Evolutionary conservation across 2,797 vertebrate species (phyloP).

Genomic region (Pelobates cultripes): DNA sequence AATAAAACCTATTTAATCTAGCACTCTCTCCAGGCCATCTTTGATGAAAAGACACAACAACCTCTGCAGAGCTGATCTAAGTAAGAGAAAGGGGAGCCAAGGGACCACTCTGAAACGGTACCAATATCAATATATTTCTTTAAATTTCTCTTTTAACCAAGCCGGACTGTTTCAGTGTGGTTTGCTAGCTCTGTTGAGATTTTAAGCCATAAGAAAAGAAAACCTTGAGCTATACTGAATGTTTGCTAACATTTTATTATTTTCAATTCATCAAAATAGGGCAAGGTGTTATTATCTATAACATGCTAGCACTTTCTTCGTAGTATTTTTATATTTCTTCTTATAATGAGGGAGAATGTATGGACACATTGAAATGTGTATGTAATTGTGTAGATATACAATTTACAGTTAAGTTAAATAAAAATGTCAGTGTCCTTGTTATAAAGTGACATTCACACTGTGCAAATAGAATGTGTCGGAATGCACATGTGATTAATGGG

Average conservation of each 20-base stretch:
- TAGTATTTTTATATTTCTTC: no score
- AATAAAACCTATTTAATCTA: neutral
- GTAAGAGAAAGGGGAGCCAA: neutral
- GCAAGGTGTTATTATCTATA: neutral
- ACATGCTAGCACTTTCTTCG: neutral
- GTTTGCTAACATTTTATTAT: neutral
- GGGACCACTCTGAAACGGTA: neutral
- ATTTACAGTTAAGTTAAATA: no score
- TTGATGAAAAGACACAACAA: neutral
- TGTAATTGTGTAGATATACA: no score
- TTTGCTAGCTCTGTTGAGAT: neutral
- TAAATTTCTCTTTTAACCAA: neutral
- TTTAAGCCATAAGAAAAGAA: neutral
- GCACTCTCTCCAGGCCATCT: neutral
- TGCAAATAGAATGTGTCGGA: no score
- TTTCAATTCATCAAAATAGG: neutral
- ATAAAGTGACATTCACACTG: no score
- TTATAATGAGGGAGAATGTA: no score
- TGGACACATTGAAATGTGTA: no score
- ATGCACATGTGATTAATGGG: no score
- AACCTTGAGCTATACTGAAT: neutral
- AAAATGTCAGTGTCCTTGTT: no score
- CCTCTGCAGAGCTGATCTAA: neutral
- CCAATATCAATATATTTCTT: slow-evolving; percentile 7
- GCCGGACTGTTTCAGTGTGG: neutral